These are phyloP conservation scores for Pollenia labialis DNA, from an alignment of 2,888 invertebrate genomes.

Conservation along the genomic window DNA sequence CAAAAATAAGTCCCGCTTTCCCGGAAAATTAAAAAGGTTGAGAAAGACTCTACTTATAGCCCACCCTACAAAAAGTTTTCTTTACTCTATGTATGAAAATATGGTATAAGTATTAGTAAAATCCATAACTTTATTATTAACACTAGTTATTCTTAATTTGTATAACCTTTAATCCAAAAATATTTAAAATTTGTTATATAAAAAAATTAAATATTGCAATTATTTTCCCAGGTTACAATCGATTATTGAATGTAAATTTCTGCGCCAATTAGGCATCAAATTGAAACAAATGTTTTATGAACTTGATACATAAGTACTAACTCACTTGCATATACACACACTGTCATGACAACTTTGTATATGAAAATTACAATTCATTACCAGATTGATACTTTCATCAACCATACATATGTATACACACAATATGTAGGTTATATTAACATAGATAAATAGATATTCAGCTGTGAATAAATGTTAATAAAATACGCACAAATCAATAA, in stretches of 20 bases:
- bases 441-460: neutral
- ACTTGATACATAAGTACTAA: conserved; percentile 34
- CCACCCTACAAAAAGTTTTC: too few relatives aligned
- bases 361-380: conserved; percentile 45
- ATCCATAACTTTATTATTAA: neutral
- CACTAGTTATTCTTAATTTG: neutral
- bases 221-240: conserved; percentile 7
- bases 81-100: too few relatives aligned
- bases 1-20: too few relatives aligned
- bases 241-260: conserved; percentile 12
- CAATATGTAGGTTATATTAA: neutral
- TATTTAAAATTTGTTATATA: neutral
- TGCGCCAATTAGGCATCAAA: conserved; percentile 47
- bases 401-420: neutral
- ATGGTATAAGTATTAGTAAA: fast-evolving
- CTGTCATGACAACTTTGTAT: conserved; percentile 4
- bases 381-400: conserved; percentile 11
- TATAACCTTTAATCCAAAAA: neutral
- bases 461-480: conserved; percentile 48
- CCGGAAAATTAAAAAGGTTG: too few relatives aligned
- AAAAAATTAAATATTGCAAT: neutral
- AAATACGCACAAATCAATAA: conserved; percentile 63
- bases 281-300: conserved; percentile 43
- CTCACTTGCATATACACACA: neutral
- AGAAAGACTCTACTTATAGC: too few relatives aligned